Conservation (phyloP, 2,113 vertebrate genomes). For the Natator depressus region DNA sequence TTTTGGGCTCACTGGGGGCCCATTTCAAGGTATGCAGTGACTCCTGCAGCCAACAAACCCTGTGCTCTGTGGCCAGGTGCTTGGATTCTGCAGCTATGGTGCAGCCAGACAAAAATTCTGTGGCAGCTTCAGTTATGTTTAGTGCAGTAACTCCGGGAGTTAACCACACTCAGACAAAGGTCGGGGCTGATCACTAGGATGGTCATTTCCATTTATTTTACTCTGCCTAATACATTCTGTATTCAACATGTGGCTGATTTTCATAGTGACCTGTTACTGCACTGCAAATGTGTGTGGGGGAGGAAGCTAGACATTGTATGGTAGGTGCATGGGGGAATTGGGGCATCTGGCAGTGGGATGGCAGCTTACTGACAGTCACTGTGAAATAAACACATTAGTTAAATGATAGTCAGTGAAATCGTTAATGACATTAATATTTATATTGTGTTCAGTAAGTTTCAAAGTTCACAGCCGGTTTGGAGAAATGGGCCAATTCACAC, state of each 20-base stretch:
- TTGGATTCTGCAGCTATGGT: fast-evolving
- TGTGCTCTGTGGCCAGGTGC: neutral
- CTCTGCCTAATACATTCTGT: neutral
- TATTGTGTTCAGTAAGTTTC: neutral
- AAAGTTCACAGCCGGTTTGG: fast-evolving
- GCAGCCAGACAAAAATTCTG: neutral
- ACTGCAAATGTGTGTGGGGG: neutral
- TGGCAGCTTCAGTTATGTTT: neutral
- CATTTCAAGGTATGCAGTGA: neutral
- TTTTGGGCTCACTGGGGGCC: neutral
- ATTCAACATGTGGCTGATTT: neutral
- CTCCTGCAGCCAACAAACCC: neutral
- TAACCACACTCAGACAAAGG: neutral
- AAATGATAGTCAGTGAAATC: fast-evolving
- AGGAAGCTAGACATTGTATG: neutral
- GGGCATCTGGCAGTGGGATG: neutral
- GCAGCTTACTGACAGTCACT: neutral
- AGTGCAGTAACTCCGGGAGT: neutral
- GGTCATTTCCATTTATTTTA: neutral
- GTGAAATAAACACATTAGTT: neutral
- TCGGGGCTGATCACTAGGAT: neutral
- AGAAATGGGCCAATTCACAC: fast-evolving
- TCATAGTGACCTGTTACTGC: neutral
- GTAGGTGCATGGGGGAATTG: neutral
- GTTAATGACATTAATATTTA: neutral